phyloP scores from a whole-genome alignment of 2,113 vertebrate genomes.

The Proterorhinus semilunaris region DNA sequence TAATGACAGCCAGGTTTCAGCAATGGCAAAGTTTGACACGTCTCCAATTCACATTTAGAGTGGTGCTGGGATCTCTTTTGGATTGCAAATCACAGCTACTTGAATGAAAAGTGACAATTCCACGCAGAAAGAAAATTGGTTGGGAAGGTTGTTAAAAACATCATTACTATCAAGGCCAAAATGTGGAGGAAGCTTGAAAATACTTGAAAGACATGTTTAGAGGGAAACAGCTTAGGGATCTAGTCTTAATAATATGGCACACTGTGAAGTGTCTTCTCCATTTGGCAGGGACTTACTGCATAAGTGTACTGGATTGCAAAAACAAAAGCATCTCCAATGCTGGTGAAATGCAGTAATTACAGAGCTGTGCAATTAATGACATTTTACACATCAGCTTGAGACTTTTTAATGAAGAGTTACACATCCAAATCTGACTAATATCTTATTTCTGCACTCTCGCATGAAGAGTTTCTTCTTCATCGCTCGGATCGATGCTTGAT shows the following conservation, averaged over 20 bases:
- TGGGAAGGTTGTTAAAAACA: neutral
- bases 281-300: too few relatives aligned
- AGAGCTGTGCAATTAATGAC: too few relatives aligned
- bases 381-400: too few relatives aligned
- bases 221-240: neutral
- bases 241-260: neutral
- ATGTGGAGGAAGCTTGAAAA: neutral
- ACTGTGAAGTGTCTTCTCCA: neutral
- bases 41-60: constrained; percentile 9
- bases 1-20: neutral
- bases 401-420: too few relatives aligned
- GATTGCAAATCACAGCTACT: constrained; percentile 8
- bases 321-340: too few relatives aligned
- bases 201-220: neutral
- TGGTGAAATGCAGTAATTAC: too few relatives aligned
- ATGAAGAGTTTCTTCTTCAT: too few relatives aligned
- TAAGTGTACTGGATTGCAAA: too few relatives aligned
- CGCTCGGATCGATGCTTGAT: too few relatives aligned
- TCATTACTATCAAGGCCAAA: constrained; percentile 5
- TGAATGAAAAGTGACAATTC: constrained; percentile 1
- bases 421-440: too few relatives aligned
- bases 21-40: constrained; percentile 6
- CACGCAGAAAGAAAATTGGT: constrained; percentile 1
- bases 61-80: neutral
- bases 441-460: too few relatives aligned